Base-by-base conservation (phyloP, 2,113 vertebrate species). In the Pomatorhinus ruficollis region DNA sequence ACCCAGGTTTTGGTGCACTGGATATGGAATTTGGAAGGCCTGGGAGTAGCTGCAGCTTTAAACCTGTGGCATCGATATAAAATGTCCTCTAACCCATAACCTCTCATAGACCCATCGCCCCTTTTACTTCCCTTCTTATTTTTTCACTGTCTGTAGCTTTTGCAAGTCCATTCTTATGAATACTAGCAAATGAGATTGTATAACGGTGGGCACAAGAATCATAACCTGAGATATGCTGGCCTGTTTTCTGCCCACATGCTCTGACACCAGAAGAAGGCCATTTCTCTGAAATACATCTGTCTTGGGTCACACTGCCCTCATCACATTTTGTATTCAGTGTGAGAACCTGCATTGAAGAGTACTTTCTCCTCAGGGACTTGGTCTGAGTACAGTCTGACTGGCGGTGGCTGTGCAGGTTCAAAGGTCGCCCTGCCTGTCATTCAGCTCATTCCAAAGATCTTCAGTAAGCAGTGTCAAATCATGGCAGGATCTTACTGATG, bases 31-130 rank as follows among this genome's bases (percentile, higher is more conserved):
- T n/a, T 71, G 35, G 15, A 70, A 39, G 16, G 35, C 40, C 59
- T 68, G 69, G 22, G 39, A 87, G 25, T 33, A 87, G 19, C 22
- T 75, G 52, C 37, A 86, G 30, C 17, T 37, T 60, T 85, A 80
- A 93, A 61, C 9, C 23, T 74, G 4, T 68, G 60, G 74, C 64
- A 71, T 78, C 33, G n/a, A 5, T 71, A 28, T n/a, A 89, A 89
- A 93, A 92, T 30, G 12, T 74, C 12, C 37, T 37, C 30, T 27
- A 79, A 65, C 7, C 52, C 6, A 37, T 16, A n/a, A 33, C 5
- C 2, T 76, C 5, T 30, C 33, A 52, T 15, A 70, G 56, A 25
- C 12, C 57, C 3, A 9, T 75, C 0, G 2, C 9, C 5, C 9
- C 20, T 91, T 92, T 84, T 59, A 61, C 12, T 91, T 63, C 9